These are phyloP conservation scores for Drosophila kambysellisi DNA, from an alignment of 2,888 invertebrate species.

Conservation along the genomic window DNA sequence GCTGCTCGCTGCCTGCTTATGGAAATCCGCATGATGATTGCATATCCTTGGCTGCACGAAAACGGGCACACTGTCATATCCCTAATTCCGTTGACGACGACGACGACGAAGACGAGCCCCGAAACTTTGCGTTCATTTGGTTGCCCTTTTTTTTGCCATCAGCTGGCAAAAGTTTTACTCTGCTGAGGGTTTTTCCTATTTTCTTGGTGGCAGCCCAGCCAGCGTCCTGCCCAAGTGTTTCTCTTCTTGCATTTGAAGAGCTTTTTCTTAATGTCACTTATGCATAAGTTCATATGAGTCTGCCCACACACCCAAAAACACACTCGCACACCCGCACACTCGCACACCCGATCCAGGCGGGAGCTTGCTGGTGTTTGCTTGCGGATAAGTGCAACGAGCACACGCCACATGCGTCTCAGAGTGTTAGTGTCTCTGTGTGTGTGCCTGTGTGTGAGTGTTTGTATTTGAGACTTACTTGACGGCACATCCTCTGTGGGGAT, in stretches of 20 bases:
- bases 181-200: constrained; percentile 47
- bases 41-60: constrained; percentile 75
- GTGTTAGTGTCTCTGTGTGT: constrained; percentile 13
- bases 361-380: constrained; percentile 71
- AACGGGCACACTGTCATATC: constrained; percentile 72
- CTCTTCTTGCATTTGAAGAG: constrained; percentile 79
- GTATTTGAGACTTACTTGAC: constrained; percentile 81
- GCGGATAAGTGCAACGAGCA: constrained; percentile 73
- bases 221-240: constrained; percentile 75
- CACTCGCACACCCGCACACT: constrained; percentile 26
- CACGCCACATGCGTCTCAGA: constrained; percentile 46
- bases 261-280: constrained; percentile 83
- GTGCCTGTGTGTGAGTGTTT: constrained; percentile 56
- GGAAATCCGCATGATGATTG: constrained; percentile 81
- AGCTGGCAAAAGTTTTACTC: constrained; percentile 72
- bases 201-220: constrained; percentile 47
- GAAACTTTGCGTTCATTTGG: constrained; percentile 78
- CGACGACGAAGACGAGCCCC: constrained; percentile 63
- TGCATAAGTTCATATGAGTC: constrained; percentile 81
- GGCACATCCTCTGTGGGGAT: constrained; percentile 82
- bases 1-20: constrained; percentile 66
- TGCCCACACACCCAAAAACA: constrained; percentile 50
- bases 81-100: constrained; percentile 63
- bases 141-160: constrained; percentile 55
- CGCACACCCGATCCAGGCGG: constrained; percentile 38